A percentile compares a stretch with the other conserved stretches of the same genome.
These are phyloP conservation scores for Dendrocopos noguchii DNA, from an alignment of 2,113 vertebrate species.

Conservation along the genomic window DNA sequence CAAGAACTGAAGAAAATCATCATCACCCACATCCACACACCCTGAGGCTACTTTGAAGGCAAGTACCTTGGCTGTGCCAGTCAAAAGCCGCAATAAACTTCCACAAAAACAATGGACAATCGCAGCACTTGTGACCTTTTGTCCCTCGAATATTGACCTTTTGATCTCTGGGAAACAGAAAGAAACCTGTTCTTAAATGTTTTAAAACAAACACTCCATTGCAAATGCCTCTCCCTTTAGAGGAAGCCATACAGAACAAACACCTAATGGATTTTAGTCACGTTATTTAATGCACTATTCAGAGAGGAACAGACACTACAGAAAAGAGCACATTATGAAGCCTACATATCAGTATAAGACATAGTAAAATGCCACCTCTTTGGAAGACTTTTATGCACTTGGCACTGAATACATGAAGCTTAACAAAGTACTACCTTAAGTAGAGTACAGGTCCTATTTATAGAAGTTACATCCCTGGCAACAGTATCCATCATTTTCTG, in stretches of 20 bases:
- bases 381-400: not conserved
- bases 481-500: not conserved
- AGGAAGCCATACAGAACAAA: not conserved
- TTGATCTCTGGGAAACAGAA: slow-evolving; percentile 29
- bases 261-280: not conserved
- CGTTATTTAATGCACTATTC: not conserved
- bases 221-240: not conserved
- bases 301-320: slow-evolving; percentile 10
- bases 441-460: not conserved
- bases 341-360: not conserved
- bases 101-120: slow-evolving; percentile 46
- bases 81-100: slow-evolving; percentile 20
- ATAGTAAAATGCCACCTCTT: not conserved
- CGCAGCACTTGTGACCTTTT: not conserved
- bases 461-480: not conserved
- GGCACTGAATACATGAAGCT: not conserved
- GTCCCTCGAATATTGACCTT: not conserved
- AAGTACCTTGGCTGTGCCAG: not conserved
- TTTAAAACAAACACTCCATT: slow-evolving; percentile 18
- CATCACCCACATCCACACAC: not conserved
- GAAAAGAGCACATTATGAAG: not conserved
- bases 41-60: not conserved
- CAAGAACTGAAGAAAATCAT: not conserved
- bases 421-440: not conserved
- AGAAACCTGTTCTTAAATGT: slow-evolving; percentile 15